These are phyloP conservation scores for Drosophila simulans DNA, from an alignment of 1,140 invertebrate species.

Conservation along the genomic window DNA sequence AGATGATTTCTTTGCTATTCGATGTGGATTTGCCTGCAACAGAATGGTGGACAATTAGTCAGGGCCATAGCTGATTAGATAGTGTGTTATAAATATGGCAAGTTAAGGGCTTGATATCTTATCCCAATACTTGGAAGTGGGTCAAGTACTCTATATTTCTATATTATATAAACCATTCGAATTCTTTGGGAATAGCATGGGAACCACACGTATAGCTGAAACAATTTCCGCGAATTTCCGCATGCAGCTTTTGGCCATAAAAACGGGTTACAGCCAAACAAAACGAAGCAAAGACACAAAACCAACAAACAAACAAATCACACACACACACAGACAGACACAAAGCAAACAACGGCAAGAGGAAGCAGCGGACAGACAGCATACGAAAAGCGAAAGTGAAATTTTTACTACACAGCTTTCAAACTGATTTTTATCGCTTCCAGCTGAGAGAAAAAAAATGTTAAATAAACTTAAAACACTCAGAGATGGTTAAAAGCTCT, in stretches of 20 bases:
- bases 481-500: conserved; percentile 41
- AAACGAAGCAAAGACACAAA: conserved; percentile 42
- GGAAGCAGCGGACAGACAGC: conserved; percentile 48
- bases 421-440: conserved; percentile 73
- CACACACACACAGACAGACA: conserved; percentile 1
- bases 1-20: conserved; percentile 86
- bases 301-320: conserved; percentile 60
- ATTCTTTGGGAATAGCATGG: conserved; percentile 26
- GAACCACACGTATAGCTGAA: conserved; percentile 18
- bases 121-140: conserved; percentile 30
- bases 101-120: conserved; percentile 6
- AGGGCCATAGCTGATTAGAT: conserved; percentile 18
- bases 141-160: conserved; percentile 37
- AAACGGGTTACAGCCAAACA: conserved; percentile 48
- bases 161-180: conserved; percentile 34
- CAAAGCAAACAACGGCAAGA: conserved; percentile 57
- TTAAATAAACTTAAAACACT: conserved; percentile 45
- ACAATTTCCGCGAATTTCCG: conserved; percentile 55
- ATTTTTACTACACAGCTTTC: conserved; percentile 77
- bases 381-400: conserved; percentile 84
- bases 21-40: conserved; percentile 87
- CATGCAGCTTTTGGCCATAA: conserved; percentile 42
- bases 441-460: conserved; percentile 12
- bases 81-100: background rate
- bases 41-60: conserved; percentile 14